Evolutionary conservation across 1,140 invertebrate species (phyloP), one percentile per base, ranked within the genome.

Genomic region (Lepidurus arcticus): DNA sequence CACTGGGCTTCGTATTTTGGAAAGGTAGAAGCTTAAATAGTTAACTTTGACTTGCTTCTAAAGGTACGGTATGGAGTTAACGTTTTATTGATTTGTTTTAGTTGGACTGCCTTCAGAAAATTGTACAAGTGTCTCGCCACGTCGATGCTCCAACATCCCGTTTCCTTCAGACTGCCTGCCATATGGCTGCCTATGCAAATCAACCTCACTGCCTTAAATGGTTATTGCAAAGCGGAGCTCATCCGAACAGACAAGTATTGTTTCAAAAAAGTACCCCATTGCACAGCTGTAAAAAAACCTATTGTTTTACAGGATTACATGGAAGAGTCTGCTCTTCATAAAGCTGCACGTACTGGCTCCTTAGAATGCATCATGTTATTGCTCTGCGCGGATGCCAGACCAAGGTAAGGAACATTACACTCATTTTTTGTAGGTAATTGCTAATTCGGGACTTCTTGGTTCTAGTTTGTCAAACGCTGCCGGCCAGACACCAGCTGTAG

Each of bases 1-100:
- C 75, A 76, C 42, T 76, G 75, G 75, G 75, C 75, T 11, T 44
- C 75, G 13, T 76, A 76, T 45, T 76, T 76, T 45, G 75, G 75
- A 42, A 76, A 76, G 9, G 75, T 76, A 76, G n/a, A 24, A 11
- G 44, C 24, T n/a, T 42, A n/a, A 65, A 65, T 65, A 34, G 3
- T 73, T 73, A 73, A 73, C 3, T 73, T 73, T 73, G n/a, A 24
- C 65, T 4, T n/a, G 65, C 24, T 73, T n/a, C 65, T 73, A 2
- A 75, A 6, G 26, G 24, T 75, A 4, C 11, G 13, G 7, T 75
- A 16, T 75, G 26, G 74, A 34, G 26, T 16, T 5, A 11, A 34
- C 11, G 26, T 21, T 43, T 21, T 7, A 75, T n/a, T 43, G n/a
- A 75, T 42, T 42, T 44, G 9, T 24, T 11, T 47, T 44, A 76